These are phyloP conservation scores for Lasaia peninsularis DNA, from an alignment of 1,140 invertebrate species.

Conservation along the genomic window DNA sequence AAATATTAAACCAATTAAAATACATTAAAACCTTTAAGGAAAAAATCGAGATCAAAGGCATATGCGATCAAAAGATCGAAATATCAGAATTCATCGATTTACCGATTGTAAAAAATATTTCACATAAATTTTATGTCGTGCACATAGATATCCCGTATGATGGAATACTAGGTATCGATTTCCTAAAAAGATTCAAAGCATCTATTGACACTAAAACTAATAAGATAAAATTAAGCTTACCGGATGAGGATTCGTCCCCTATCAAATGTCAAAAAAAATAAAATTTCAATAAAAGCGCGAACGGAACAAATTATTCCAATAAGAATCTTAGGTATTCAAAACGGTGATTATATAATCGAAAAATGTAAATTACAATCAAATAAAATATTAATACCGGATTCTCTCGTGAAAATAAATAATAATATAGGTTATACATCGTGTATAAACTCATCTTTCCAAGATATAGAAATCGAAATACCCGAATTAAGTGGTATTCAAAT, in stretches of 20 bases:
- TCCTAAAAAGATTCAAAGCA: background rate
- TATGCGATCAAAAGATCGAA: background rate
- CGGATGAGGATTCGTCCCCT: background rate
- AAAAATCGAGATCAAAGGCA: background rate
- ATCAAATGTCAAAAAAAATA: background rate
- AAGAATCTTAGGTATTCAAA: background rate
- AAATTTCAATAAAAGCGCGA: background rate
- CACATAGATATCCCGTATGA: background rate
- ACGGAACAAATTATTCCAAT: background rate
- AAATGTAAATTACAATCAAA: background rate
- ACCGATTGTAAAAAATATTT: background rate
- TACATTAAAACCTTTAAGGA: background rate
- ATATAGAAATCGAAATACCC: background rate
- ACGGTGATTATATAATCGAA: background rate
- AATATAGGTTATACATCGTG: background rate
- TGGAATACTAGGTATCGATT: background rate
- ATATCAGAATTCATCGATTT: background rate
- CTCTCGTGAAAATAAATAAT: background rate
- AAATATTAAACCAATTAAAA: background rate
- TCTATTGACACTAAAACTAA: background rate
- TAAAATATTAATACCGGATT: background rate
- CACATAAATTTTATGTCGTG: background rate
- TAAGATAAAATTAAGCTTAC: background rate
- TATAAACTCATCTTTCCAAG: background rate
- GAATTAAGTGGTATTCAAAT: background rate